A percentile compares a stretch with the other conserved stretches of the same genome.
Evolutionary conservation across 2,888 invertebrate genomes (phyloP).

Genomic region (Xylophagus ater): DNA sequence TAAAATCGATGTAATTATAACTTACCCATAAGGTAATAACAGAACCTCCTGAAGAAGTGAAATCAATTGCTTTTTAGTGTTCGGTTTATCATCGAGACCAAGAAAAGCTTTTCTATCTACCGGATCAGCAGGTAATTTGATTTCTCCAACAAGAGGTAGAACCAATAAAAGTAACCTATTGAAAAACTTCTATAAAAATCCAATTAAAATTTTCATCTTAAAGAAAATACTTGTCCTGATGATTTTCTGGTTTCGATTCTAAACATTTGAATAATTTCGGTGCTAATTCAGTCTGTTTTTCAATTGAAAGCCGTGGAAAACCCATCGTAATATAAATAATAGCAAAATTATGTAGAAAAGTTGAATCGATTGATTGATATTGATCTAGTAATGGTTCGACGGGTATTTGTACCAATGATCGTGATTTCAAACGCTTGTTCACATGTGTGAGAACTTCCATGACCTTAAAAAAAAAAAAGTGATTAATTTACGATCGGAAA

Average conservation of each 20-base stretch:
- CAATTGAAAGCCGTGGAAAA: conserved; percentile 65
- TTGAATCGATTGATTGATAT: conserved; percentile 68
- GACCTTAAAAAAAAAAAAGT: conserved; percentile 45
- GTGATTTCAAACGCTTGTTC: conserved; percentile 77
- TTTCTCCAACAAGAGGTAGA: conserved; percentile 64
- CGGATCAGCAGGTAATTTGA: conserved; percentile 50
- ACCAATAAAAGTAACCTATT: conserved; percentile 66
- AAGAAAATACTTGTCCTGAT: conserved; percentile 65
- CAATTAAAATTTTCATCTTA: conserved; percentile 4
- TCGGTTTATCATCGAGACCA: conserved; percentile 62
- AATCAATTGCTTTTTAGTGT: conserved; percentile 42
- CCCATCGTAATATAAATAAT: conserved; percentile 91
- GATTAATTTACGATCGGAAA: background rate
- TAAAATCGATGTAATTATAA: conserved; percentile 12
- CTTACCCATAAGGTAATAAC: conserved; percentile 74
- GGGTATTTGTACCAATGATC: conserved; percentile 73
- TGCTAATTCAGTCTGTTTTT: conserved; percentile 62
- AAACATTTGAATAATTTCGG: conserved; percentile 65
- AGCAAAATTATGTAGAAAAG: conserved; percentile 75
- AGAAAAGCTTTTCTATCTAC: conserved; percentile 52
- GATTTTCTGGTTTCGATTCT: conserved; percentile 67
- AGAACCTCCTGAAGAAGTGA: conserved; percentile 73
- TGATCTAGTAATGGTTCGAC: conserved; percentile 70
- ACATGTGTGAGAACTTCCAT: conserved; percentile 88
- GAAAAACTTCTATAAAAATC: conserved; percentile 16